Conservation (phyloP, 2,888 invertebrate species). For the Phaedon cochleariae region DNA sequence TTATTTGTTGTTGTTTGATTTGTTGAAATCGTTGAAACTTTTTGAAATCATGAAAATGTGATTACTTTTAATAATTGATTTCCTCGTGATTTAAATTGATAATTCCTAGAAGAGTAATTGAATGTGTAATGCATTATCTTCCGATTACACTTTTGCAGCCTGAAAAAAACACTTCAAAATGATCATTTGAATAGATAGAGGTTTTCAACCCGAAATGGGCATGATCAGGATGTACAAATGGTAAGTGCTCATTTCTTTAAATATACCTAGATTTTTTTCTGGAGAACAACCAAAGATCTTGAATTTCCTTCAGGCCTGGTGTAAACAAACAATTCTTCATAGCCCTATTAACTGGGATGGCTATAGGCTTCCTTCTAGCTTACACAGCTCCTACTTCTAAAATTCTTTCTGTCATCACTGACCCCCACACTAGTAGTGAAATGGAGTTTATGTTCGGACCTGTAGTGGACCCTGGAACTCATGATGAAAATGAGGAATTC, state of each 20-base stretch:
- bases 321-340: conserved; percentile 75
- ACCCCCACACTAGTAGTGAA: conserved; percentile 49
- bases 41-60: no score
- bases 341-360: conserved; percentile 76
- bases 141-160: no score
- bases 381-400: conserved; percentile 65
- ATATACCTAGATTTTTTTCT: no score
- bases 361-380: conserved; percentile 80
- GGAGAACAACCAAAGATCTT: no score
- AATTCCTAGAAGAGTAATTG: no score
- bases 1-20: no score
- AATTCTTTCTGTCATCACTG: conserved; percentile 55
- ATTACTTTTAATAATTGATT: no score
- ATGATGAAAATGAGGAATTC: conserved; percentile 54
- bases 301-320: conserved; percentile 50
- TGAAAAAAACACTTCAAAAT: no score
- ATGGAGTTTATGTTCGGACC: conserved; percentile 51
- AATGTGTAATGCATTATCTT: no score
- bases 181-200: background rate
- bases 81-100: no score
- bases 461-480: conserved; percentile 49
- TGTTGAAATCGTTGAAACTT: no score
- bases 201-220: conserved; percentile 16
- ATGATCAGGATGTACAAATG: conserved; percentile 31
- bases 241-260: conserved; percentile 17